These are phyloP conservation scores for Corythaeola cristata DNA, from an alignment of 2,113 vertebrate species.

Conservation along the genomic window DNA sequence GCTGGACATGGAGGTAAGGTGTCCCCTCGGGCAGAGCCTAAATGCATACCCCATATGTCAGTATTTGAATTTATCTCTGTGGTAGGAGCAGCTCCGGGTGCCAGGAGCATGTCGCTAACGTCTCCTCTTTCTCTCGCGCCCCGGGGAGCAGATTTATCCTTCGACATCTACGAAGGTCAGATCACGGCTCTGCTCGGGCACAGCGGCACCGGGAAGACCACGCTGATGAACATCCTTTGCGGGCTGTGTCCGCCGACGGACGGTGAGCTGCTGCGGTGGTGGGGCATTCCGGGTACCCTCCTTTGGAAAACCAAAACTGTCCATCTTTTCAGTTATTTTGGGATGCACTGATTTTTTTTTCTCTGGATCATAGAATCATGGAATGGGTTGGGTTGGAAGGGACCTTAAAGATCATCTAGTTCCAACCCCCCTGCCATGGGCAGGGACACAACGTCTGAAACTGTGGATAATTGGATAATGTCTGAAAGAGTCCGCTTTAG, in stretches of 20 bases:
- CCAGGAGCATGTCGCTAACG: rapidly evolving
- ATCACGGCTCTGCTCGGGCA: slow-evolving; percentile 96
- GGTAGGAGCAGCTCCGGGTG: not conserved
- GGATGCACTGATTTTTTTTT: not conserved
- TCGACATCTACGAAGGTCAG: slow-evolving; percentile 96
- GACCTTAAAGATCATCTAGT: too few species aligned
- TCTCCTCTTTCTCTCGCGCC: not conserved
- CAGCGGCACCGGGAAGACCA: slow-evolving; percentile 95
- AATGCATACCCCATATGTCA: not conserved
- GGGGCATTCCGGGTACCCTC: not conserved
- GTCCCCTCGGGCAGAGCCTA: not conserved
- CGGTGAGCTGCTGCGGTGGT: slow-evolving; percentile 68
- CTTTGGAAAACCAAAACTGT: rapidly evolving
- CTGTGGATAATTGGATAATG: not conserved
- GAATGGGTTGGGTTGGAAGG: too few species aligned
- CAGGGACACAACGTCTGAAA: too few species aligned
- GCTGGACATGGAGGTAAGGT: rapidly evolving
- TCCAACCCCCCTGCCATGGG: too few species aligned
- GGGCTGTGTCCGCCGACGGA: slow-evolving; percentile 88
- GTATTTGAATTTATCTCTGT: not conserved
- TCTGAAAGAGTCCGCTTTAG: not conserved
- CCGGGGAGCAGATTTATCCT: slow-evolving; percentile 84
- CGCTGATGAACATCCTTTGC: slow-evolving; percentile 95
- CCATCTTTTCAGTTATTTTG: rapidly evolving
- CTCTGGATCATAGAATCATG: too few species aligned